These are phyloP conservation scores for Solea solea DNA, from an alignment of 2,113 vertebrate species.

Conservation along the genomic window DNA sequence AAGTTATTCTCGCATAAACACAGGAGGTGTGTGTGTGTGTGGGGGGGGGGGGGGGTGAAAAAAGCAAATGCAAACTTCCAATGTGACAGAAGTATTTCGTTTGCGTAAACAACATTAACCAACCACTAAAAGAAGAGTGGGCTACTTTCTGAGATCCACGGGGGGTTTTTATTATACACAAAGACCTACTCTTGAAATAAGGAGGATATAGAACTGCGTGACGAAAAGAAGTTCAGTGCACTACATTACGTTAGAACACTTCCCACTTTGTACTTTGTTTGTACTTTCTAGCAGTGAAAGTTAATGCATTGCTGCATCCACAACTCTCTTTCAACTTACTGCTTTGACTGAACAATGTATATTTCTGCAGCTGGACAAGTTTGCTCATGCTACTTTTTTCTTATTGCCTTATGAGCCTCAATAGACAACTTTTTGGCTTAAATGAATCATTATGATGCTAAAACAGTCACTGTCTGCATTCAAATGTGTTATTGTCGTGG, in stretches of 20 bases:
- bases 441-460: no score
- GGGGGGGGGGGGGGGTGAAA: no score
- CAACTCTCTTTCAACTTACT: no score
- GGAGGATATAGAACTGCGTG: slow-evolving; percentile 9
- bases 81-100: slow-evolving; percentile 61
- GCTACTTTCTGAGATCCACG: slow-evolving; percentile 68
- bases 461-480: no score
- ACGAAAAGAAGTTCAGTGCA: slow-evolving; percentile 17
- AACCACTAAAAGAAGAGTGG: slow-evolving; percentile 61
- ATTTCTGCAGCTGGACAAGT: slow-evolving; percentile 15
- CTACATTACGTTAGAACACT: slow-evolving; percentile 40
- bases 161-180: slow-evolving; percentile 58
- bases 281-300: slow-evolving; percentile 45
- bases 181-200: slow-evolving; percentile 49
- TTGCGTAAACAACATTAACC: slow-evolving; percentile 70
- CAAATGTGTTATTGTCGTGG: no score
- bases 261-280: slow-evolving; percentile 38
- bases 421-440: no score
- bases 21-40: slow-evolving; percentile 20
- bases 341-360: slow-evolving; percentile 1
- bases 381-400: not conserved
- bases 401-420: no score
- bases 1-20: slow-evolving; percentile 71
- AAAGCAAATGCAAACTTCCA: slow-evolving; percentile 60
- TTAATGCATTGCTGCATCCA: not conserved